Conservation (phyloP, 2,797 vertebrate species). For the Kryptopterus vitreolus region DNA sequence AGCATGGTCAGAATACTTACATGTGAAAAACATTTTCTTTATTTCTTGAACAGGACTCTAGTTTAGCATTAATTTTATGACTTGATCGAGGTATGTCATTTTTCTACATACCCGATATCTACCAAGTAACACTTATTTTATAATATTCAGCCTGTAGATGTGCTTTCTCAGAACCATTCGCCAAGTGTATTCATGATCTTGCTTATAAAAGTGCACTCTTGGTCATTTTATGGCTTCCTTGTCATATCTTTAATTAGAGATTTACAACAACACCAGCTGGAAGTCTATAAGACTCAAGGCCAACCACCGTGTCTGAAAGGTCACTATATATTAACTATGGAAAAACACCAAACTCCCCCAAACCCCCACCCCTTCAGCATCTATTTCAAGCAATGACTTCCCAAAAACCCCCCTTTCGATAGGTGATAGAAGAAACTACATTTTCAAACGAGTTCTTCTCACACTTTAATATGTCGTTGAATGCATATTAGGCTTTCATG, state of each 20-base stretch:
- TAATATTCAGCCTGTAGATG: neutral
- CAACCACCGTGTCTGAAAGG: conserved; percentile 22
- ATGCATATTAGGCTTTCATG: conserved; percentile 14
- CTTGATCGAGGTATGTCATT: no score
- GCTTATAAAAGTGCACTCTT: neutral
- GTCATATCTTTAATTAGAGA: neutral
- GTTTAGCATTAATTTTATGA: neutral
- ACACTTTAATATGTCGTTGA: neutral
- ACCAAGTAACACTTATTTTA: neutral
- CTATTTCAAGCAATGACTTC: neutral
- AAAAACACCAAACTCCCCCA: neutral
- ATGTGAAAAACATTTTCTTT: neutral
- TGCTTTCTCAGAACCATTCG: neutral
- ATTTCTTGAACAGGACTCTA: neutral
- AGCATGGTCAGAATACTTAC: no score
- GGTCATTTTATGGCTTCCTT: neutral
- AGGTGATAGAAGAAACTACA: neutral
- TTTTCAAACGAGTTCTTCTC: neutral
- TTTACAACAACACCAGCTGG: conserved; percentile 10
- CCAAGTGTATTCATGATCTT: neutral
- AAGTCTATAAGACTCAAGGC: conserved; percentile 26
- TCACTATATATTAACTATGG: neutral
- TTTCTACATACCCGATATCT: neutral
- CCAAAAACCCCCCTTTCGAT: neutral
- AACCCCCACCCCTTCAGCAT: no score